Base-by-base conservation (phyloP, 2,113 vertebrate species). In the Holacanthus passer region DNA sequence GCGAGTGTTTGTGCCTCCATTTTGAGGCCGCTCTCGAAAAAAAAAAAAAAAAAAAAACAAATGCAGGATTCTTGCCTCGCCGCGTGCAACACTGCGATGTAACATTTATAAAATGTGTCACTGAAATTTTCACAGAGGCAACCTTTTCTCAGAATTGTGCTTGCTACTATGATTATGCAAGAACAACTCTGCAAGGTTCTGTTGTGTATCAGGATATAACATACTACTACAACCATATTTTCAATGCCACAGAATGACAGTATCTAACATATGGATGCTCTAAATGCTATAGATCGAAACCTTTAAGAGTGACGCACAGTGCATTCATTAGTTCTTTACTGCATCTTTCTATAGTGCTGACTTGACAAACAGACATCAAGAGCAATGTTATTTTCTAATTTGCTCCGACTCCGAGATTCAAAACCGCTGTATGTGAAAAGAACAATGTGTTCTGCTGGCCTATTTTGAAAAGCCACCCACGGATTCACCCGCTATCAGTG, bases 381-480 rank as follows among this genome's bases (percentile, higher is more conserved):
- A 58, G 39, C 43, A 53, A 48, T 52, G 35, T 39, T 76, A 48
- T 85, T 78, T 65, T 63, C 74, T 62, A 64, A 81, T 87, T 43
- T 31, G 32, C 59, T 41, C 31, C 19, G 14, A 64, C 45, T 76
- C 48, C 32, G 8, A 68, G 64, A 87, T 58, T 64, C 20, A 22
- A 69, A 68, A 58, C 79, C 67, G 58, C 53, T 55, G 52, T 24
- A 48, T 55, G 52, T 84, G 80, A 71, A 88, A 67, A 73, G 62
- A 85, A 88, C 79, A 83, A 58, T 27, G 55, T 43, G 77, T 88
- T 82, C 77, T 65, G 85, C 45, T 73, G 79, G 67, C 84, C 82
- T 91, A 87, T 83, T 91, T 91, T 79, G 41, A 76, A 83, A 85
- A 83, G 78, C 84, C 89, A 67, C 83, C 89, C 85, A 90, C 52